Evolutionary conservation across 2,888 invertebrate genomes (phyloP).

Genomic region (Oasisia sp.): DNA sequence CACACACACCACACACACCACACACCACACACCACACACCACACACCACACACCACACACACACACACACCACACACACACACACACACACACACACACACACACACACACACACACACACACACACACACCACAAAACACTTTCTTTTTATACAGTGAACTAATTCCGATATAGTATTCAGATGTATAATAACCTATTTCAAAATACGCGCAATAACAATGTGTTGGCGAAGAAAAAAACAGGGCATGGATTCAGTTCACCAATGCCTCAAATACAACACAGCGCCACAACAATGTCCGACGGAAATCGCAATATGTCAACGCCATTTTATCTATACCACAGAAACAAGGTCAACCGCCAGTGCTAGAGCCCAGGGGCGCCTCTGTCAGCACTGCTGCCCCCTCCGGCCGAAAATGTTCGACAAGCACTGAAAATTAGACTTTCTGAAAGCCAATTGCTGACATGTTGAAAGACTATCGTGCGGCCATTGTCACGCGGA

Average conservation of each 20-base stretch:
- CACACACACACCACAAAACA: too few species aligned
- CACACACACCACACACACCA: neutral
- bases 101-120: too few species aligned
- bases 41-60: neutral
- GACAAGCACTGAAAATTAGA: constrained; percentile 13
- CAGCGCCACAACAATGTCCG: neutral
- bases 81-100: too few species aligned
- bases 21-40: neutral
- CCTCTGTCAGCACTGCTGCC: neutral
- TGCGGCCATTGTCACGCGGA: neutral
- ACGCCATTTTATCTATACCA: neutral
- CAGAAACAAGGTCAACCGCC: neutral
- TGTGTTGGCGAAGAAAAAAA: neutral
- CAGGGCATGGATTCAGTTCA: neutral
- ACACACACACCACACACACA: too few species aligned
- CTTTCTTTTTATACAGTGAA: too few species aligned
- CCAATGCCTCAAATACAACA: neutral
- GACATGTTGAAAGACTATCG: neutral
- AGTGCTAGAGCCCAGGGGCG: neutral
- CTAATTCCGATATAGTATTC: too few species aligned
- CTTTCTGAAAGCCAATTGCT: neutral
- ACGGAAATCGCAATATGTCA: neutral
- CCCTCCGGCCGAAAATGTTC: neutral
- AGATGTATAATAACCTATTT: neutral
- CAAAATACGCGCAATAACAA: neutral